Percentiles rank a stretch among this genome's conserved stretches.
Evolutionary conservation across 2,888 invertebrate genomes (phyloP).

Genomic region (Helleia helle): DNA sequence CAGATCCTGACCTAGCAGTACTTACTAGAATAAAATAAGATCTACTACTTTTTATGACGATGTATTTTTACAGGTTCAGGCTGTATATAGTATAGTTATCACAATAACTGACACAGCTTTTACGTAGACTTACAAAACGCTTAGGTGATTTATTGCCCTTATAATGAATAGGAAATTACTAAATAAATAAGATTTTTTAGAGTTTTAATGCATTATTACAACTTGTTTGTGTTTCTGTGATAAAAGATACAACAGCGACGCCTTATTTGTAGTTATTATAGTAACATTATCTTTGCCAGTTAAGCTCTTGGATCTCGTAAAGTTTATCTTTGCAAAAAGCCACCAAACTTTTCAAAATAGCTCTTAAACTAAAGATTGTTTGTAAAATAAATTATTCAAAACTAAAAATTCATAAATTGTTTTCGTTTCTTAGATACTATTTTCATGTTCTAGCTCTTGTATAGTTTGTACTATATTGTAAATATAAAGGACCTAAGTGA

Average conservation of each 20-base stretch:
- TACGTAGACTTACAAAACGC: slow-evolving; percentile 6
- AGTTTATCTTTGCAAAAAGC: no score
- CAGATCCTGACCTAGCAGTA: slow-evolving; percentile 4
- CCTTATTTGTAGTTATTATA: neutral
- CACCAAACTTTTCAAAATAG: no score
- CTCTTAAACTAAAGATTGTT: no score
- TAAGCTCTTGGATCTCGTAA: no score
- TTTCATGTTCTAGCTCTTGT: no score
- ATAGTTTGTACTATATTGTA: no score
- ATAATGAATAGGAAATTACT: slow-evolving; percentile 4
- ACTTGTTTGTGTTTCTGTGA: neutral
- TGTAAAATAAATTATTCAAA: no score
- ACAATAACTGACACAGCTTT: slow-evolving; percentile 5
- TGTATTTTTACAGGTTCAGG: slow-evolving; percentile 9
- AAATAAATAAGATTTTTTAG: slow-evolving; percentile 3
- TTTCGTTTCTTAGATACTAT: no score
- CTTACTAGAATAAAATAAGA: slow-evolving; percentile 6
- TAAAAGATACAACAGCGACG: slow-evolving; percentile 5
- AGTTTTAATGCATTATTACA: slow-evolving; percentile 1
- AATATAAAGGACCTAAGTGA: no score
- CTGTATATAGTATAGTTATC: slow-evolving; percentile 4
- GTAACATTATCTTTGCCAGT: neutral
- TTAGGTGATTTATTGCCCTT: slow-evolving; percentile 5
- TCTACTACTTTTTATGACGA: slow-evolving; percentile 8
- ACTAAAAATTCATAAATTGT: no score